These are phyloP conservation scores for Anarsia innoxiella DNA, from an alignment of 2,888 invertebrate genomes.

Conservation along the genomic window DNA sequence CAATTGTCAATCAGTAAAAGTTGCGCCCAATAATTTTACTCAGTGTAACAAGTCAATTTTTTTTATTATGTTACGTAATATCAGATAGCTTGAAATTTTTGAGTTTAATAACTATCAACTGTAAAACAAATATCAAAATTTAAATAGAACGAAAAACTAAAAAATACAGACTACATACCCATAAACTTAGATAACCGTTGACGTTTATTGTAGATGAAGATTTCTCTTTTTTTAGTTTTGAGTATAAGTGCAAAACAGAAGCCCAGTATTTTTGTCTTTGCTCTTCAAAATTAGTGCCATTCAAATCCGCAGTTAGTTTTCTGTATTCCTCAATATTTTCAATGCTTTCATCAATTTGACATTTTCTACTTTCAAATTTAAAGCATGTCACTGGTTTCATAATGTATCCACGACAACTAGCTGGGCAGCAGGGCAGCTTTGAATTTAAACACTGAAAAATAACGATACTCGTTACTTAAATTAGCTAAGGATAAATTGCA, in stretches of 20 bases:
- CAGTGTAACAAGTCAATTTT: neutral
- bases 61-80: neutral
- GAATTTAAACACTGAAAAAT: conserved; percentile 3
- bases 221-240: neutral
- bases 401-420: neutral
- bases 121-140: neutral
- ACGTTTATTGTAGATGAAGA: neutral
- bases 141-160: neutral
- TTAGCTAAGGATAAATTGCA: conserved; percentile 1
- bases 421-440: conserved; percentile 4
- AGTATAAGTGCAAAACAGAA: conserved; percentile 21
- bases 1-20: neutral
- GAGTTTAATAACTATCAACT: neutral
- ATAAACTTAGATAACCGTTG: neutral
- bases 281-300: conserved; percentile 2
- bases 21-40: conserved; percentile 2
- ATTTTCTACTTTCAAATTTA: conserved; percentile 1
- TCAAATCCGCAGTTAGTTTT: conserved; percentile 1
- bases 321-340: conserved; percentile 4
- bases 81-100: neutral
- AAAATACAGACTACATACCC: neutral
- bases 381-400: conserved; percentile 5
- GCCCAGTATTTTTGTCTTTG: conserved; percentile 1
- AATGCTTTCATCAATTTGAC: conserved; percentile 2
- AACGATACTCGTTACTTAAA: conserved; percentile 3